Base-by-base conservation (phyloP, 2,113 vertebrate genomes). In the Nesoenas mayeri region DNA sequence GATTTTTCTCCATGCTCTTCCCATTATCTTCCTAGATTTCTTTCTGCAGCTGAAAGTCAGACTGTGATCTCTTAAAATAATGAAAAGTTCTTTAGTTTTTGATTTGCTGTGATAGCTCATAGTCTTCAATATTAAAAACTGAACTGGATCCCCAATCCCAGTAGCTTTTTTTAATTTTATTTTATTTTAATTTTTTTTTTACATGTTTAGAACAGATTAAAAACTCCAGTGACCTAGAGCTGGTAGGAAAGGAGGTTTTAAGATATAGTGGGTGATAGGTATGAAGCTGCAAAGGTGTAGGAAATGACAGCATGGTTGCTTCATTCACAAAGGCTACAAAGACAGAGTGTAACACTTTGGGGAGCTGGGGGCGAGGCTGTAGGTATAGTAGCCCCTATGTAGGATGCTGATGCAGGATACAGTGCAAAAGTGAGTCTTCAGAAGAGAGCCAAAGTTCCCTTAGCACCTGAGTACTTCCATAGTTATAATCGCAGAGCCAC, bases 321-420 rank as follows among this genome's bases (percentile, higher is more conserved):
- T 61, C 44, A 29, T 44, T 57, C 25, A 40, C 9, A 40, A 57
- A 57, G 32, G 47, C 16, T 78, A 14, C 15, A 66, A 22, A 0
- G 5, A 44, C 9, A 32, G 6, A 6, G 10, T 21, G 3, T 67
- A 34, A 42, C 9, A 28, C 12, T 40, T 32, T 10, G 8, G 8
- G 5, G 9, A 12, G 10, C 1, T 5, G 13, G 4, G 11, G 15
- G 11, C 7, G 8, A 44, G 2, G 4, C 11, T 73, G 21, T 12
- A 24, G 56, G 21, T 88, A 21, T 3, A 61, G 42, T 2, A 70
- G 12, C 3, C 12, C 8, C 9, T 57, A 14, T 1, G 1, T 13
- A 32, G 10, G 5, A 10, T 14, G 10, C 22, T 15, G 26, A 12
- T 12, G 11, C 7, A 81, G 10, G 22, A 44, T 7, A 48, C 8